Base-by-base conservation (phyloP, 2,797 vertebrate genomes). In the Myotis findleyi region DNA sequence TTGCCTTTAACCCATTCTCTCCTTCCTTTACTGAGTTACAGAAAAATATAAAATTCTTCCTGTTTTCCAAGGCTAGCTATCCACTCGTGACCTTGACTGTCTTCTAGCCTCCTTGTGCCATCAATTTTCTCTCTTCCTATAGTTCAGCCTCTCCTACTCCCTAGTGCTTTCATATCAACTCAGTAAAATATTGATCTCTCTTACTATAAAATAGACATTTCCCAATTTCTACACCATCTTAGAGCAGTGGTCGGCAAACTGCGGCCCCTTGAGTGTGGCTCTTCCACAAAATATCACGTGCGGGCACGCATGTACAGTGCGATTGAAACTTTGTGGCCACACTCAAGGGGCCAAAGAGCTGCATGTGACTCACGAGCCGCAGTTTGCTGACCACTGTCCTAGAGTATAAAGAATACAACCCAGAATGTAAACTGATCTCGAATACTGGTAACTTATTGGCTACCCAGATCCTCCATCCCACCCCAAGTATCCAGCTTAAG, bases 221-320 rank as follows among this genome's bases (percentile, higher is more conserved):
- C 10, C 11, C 25, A 33, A 80, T 91, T 14, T 8, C 12, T 33
- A 11, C 2, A 36, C 87, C 30, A 87, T 72, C 4, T 18, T 93
- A 41, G 87, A 75, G 12, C 44, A 44, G 44, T 44, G 44, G 44
- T 44, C 44, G 2, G 44, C 44, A 44, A 44, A 44, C 44, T 44
- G 10, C 10, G 44, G 44, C 44, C 44, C 44, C 44, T 44, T 44
- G 44, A 44, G 10, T 44, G 44, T 44, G 44, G 44, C 44, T 44
- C 44, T 44, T 44, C 10, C 44, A 44, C 44, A 44, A 44, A 44
- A 44, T 44, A 11, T 10, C 44, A 44, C 44, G 44, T 44, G 44
- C 0, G 10, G 44, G 10, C 0, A 8, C 2, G 0, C 10, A 44
- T 0, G 0, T 11, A 44, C 10, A 44, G 44, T 44, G 44, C 44